Conservation (phyloP, 2,888 invertebrate species). For the Malthinus seriepunctatus region DNA sequence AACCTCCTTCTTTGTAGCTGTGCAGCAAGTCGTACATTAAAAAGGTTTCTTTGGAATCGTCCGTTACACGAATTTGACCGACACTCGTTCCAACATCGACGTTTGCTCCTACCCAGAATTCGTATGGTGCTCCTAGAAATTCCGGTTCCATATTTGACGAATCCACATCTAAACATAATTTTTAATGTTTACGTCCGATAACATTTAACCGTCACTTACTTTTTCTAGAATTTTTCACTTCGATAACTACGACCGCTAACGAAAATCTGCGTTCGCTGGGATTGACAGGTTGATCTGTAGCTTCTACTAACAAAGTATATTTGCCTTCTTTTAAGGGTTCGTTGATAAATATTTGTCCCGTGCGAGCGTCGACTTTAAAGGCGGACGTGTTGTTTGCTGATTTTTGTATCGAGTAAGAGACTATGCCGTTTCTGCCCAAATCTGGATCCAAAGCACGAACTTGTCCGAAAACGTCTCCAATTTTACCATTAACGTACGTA, state of each 20-base stretch:
- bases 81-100: slow-evolving; percentile 84
- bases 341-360: slow-evolving; percentile 68
- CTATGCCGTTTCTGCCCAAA: slow-evolving; percentile 74
- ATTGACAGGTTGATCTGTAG: slow-evolving; percentile 80
- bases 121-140: slow-evolving; percentile 83
- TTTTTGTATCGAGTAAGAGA: slow-evolving; percentile 56
- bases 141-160: slow-evolving; percentile 58
- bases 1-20: slow-evolving; percentile 82
- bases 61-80: slow-evolving; percentile 79
- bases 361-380: slow-evolving; percentile 72
- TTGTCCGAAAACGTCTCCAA: slow-evolving; percentile 76
- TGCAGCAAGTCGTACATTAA: slow-evolving; percentile 79
- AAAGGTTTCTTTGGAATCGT: slow-evolving; percentile 67
- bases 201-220: slow-evolving; percentile 34
- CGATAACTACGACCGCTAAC: slow-evolving; percentile 82
- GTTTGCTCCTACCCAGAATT: slow-evolving; percentile 89
- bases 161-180: slow-evolving; percentile 46
- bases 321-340: slow-evolving; percentile 69
- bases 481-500: slow-evolving; percentile 64
- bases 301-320: slow-evolving; percentile 82
- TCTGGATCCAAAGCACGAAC: slow-evolving; percentile 84
- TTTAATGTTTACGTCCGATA: background rate
- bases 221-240: slow-evolving; percentile 62
- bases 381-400: slow-evolving; percentile 58
- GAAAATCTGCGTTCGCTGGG: slow-evolving; percentile 83